These are phyloP conservation scores for Antitype chi DNA, from an alignment of 2,888 invertebrate genomes.

Conservation along the genomic window DNA sequence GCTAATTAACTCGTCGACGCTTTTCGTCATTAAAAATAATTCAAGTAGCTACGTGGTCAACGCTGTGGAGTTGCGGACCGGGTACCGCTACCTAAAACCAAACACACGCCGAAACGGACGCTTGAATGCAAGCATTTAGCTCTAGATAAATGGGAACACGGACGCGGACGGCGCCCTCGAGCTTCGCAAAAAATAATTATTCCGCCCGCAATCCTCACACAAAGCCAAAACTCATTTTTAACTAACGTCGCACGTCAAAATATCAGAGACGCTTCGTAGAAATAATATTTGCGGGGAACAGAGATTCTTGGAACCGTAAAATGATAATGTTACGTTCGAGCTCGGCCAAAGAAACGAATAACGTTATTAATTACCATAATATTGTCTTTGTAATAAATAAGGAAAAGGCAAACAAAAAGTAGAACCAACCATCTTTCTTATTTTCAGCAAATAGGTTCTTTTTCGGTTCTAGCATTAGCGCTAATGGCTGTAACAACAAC, in stretches of 20 bases:
- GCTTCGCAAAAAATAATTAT: conserved; percentile 80
- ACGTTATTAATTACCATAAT: conserved; percentile 62
- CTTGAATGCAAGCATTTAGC: conserved; percentile 80
- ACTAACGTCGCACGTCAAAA: conserved; percentile 74
- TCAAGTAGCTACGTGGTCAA: conserved; percentile 18
- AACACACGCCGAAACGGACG: conserved; percentile 73
- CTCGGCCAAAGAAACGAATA: conserved; percentile 51
- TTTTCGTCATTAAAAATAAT: conserved; percentile 34
- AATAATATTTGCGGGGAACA: conserved; percentile 62
- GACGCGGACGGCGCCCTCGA: conserved; percentile 71
- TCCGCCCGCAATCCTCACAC: conserved; percentile 76
- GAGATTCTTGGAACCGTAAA: conserved; percentile 55
- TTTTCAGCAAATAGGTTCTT: conserved; percentile 41
- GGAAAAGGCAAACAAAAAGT: conserved; percentile 35
- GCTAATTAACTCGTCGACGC: conserved; percentile 36
- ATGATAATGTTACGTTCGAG: conserved; percentile 44
- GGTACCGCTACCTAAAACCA: conserved; percentile 67
- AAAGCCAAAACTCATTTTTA: conserved; percentile 79
- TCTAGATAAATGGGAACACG: conserved; percentile 79
- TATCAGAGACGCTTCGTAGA: conserved; percentile 68
- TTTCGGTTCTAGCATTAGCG: conserved; percentile 44
- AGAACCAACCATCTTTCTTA: conserved; percentile 21
- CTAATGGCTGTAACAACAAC: conserved; percentile 47
- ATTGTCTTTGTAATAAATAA: conserved; percentile 51
- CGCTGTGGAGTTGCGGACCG: conserved; percentile 22